phyloP scores from a whole-genome alignment of 2,113 vertebrate species.

The Lanius ludovicianus region DNA sequence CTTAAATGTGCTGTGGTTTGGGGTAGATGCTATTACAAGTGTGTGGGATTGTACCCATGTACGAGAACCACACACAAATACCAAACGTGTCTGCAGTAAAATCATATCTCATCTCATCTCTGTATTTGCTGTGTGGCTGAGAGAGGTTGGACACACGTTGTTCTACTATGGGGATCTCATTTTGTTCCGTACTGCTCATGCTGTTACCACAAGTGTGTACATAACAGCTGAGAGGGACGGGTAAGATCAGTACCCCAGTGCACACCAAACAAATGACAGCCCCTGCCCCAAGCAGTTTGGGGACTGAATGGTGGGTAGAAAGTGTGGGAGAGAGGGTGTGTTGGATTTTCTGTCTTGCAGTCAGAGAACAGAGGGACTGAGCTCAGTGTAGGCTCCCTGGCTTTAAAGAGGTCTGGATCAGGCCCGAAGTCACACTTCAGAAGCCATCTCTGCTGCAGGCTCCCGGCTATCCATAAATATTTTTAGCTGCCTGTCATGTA shows the following conservation, averaged over 20 bases:
- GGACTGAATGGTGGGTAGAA: not conserved
- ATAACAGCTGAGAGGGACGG: not conserved
- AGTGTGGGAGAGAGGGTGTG: not conserved
- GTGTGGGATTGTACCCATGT: not conserved
- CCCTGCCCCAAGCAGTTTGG: not conserved
- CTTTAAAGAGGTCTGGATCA: not conserved
- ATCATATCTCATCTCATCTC: fast-evolving
- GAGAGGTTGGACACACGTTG: fast-evolving
- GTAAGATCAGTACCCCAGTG: fast-evolving
- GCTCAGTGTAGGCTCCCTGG: not conserved
- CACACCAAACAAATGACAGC: not conserved
- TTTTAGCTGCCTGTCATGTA: not conserved
- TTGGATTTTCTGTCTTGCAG: not conserved
- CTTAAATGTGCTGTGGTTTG: not conserved
- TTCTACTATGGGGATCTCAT: fast-evolving
- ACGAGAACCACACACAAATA: fast-evolving
- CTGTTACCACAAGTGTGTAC: fast-evolving
- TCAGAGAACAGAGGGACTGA: not conserved
- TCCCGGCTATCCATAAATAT: not conserved
- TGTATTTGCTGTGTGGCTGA: not conserved
- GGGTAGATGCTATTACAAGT: not conserved
- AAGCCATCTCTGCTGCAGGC: not conserved
- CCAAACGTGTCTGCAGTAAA: not conserved
- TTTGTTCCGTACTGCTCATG: not conserved
- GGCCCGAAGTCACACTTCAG: not conserved